phyloP scores from a whole-genome alignment of 2,113 vertebrate species.

The Nothoprocta pentlandii region DNA sequence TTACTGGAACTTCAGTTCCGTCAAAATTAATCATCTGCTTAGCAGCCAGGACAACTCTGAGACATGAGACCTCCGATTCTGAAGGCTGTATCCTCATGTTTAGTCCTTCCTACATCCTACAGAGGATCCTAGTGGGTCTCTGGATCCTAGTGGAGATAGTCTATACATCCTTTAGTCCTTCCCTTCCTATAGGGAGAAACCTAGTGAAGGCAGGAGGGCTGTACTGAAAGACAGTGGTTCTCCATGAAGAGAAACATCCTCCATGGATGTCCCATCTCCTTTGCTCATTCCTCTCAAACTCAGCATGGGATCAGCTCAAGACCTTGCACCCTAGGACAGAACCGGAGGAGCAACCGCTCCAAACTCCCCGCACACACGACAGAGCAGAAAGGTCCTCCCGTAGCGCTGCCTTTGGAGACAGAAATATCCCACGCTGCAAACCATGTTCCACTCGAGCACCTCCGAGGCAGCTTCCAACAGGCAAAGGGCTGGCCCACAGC shows the following conservation, averaged over 20 bases:
- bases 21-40: neutral
- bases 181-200: neutral
- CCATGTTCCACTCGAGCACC: neutral
- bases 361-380: neutral
- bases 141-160: no score
- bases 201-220: neutral
- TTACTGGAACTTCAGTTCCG: conserved; percentile 12
- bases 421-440: neutral
- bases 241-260: neutral
- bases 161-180: no score
- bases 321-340: neutral
- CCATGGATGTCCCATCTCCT: neutral
- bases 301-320: neutral
- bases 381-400: neutral
- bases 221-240: neutral
- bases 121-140: no score
- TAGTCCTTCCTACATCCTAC: neutral
- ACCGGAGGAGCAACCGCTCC: neutral
- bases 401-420: neutral
- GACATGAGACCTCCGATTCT: neutral
- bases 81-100: neutral
- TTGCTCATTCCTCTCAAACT: neutral
- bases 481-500: neutral
- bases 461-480: neutral
- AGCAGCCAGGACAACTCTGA: neutral